phyloP scores from a whole-genome alignment of 2,113 vertebrate species.

The Piaya cayana region DNA sequence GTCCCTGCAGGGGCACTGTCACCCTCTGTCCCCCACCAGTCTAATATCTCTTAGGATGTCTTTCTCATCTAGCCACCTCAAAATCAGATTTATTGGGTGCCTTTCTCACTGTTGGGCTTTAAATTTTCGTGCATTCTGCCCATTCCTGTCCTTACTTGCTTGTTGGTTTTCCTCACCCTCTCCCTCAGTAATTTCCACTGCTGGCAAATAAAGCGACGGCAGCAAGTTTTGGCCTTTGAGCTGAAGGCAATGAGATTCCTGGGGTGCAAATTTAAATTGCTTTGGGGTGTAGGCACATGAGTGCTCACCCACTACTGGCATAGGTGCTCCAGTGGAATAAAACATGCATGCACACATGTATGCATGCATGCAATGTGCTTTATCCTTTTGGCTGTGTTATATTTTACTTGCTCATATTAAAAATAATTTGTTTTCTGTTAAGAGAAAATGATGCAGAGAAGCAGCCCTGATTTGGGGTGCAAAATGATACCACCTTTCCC shows the following conservation, averaged over 20 bases:
- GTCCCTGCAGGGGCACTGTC: fast-evolving
- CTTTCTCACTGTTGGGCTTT: not conserved
- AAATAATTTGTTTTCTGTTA: not conserved
- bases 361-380: not conserved
- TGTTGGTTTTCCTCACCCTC: not conserved
- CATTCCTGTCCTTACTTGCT: fast-evolving
- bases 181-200: not conserved
- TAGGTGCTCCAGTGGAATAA: not conserved
- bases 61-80: not conserved
- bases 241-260: not conserved
- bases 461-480: not conserved
- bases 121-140: not conserved
- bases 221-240: not conserved
- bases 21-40: no score
- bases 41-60: not conserved
- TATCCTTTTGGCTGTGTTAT: not conserved
- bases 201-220: not conserved
- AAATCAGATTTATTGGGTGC: not conserved
- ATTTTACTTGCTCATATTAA: not conserved
- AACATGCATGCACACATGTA: fast-evolving
- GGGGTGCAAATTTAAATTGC: not conserved
- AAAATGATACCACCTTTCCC: fast-evolving
- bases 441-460: not conserved
- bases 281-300: not conserved
- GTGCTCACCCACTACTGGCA: not conserved